Conservation (phyloP, 2,888 invertebrate species). For the Scaptomyza reducta region DNA sequence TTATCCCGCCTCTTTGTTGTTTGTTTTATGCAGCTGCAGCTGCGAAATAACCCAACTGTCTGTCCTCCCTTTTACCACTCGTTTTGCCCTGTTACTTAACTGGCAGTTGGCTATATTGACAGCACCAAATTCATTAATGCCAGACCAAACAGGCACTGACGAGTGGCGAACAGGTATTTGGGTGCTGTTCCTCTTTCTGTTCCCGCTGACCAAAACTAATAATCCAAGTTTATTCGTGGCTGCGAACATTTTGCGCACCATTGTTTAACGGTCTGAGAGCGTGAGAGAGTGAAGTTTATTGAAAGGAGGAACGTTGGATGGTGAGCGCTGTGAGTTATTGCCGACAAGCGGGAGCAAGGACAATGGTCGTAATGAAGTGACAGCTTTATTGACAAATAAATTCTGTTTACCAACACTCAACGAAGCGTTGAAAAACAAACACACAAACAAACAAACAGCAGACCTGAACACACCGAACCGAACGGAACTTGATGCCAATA, state of each 20-base stretch:
- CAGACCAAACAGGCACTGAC: slow-evolving; percentile 43
- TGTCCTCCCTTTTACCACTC: background rate
- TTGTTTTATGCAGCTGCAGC: slow-evolving; percentile 63
- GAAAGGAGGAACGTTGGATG: background rate
- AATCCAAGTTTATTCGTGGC: slow-evolving; percentile 67
- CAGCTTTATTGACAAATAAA: slow-evolving; percentile 79
- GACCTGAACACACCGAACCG: too few relatives aligned
- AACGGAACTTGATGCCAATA: slow-evolving; percentile 15
- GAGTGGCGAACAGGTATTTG: slow-evolving; percentile 38
- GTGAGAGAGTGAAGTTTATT: background rate
- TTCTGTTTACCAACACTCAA: slow-evolving; percentile 73
- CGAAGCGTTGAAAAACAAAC: slow-evolving; percentile 39
- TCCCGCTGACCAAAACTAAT: slow-evolving; percentile 47
- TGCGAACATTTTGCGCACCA: slow-evolving; percentile 52
- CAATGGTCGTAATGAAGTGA: slow-evolving; percentile 76
- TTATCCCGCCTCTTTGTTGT: slow-evolving; percentile 67
- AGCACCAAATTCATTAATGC: slow-evolving; percentile 78
- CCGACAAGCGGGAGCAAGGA: slow-evolving; percentile 44
- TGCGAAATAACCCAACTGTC: slow-evolving; percentile 9
- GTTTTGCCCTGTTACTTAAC: slow-evolving; percentile 3
- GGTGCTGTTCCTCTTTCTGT: slow-evolving; percentile 6
- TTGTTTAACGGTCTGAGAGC: slow-evolving; percentile 65
- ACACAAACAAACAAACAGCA: slow-evolving; percentile 30
- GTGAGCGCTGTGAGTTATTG: slow-evolving; percentile 61
- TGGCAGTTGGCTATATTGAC: slow-evolving; percentile 69